phyloP scores from a whole-genome alignment of 2,113 vertebrate species.

The Heterocephalus glaber region DNA sequence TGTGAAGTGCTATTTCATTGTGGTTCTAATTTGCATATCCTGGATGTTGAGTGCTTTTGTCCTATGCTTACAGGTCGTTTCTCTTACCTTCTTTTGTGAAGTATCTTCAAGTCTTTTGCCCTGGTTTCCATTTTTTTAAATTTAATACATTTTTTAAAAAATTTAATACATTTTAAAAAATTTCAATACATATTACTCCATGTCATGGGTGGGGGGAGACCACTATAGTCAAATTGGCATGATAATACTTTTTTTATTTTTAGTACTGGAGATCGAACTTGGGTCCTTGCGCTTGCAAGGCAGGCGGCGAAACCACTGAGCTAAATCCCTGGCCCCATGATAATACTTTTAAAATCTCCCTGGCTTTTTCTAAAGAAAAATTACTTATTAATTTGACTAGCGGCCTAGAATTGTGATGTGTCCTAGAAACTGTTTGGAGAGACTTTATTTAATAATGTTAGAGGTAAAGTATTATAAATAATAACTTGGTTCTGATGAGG shows the following conservation, averaged over 20 bases:
- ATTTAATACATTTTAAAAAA: no score
- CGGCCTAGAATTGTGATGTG: neutral
- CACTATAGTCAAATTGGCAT: neutral
- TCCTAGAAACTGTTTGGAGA: neutral
- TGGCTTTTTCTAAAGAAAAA: constrained; percentile 36
- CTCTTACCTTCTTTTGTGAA: neutral
- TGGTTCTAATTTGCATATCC: constrained; percentile 37
- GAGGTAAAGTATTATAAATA: neutral
- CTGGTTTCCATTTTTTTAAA: neutral
- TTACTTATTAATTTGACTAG: neutral
- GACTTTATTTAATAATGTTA: neutral
- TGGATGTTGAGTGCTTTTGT: constrained; percentile 8
- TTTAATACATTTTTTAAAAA: no score
- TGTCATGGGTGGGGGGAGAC: neutral
- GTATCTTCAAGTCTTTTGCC: constrained; percentile 17
- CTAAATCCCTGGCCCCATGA: no score
- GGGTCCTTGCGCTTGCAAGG: no score
- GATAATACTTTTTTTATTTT: neutral
- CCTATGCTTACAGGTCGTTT: neutral
- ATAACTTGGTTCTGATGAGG: constrained; percentile 2
- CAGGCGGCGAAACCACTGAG: no score
- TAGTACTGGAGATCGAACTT: no score
- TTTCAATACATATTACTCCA: neutral
- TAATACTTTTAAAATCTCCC: neutral
- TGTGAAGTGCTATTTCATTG: neutral